Percentiles rank a stretch among this genome's conserved stretches.
phyloP scores from a whole-genome alignment of 2,888 invertebrate species.

The Rhingia rostrata region DNA sequence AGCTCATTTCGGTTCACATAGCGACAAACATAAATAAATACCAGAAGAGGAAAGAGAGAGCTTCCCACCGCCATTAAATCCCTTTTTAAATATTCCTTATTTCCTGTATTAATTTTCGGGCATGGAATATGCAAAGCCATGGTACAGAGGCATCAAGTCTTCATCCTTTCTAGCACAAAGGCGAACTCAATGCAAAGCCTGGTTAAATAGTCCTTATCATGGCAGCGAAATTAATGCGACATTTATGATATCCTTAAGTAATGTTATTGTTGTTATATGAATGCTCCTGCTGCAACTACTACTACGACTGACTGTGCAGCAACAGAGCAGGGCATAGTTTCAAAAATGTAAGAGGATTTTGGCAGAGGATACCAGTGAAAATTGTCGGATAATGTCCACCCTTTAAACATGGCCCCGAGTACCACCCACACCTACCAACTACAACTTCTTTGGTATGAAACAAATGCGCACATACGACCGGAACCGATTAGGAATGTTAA shows the following conservation, averaged over 20 bases:
- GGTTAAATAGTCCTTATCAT: constrained; percentile 59
- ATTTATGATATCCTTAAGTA: constrained; percentile 65
- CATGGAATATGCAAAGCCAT: constrained; percentile 43
- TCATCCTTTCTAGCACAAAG: constrained; percentile 28
- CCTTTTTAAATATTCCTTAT: constrained; percentile 21
- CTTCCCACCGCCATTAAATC: neutral
- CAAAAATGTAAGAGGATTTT: constrained; percentile 63
- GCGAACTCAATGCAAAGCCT: constrained; percentile 37
- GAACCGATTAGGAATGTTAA: constrained; percentile 59
- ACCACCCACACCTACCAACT: neutral
- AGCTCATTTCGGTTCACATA: neutral
- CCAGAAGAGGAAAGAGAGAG: neutral
- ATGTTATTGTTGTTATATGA: constrained; percentile 49
- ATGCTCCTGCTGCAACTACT: neutral
- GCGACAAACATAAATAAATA: neutral
- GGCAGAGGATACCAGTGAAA: constrained; percentile 46
- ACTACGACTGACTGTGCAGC: neutral
- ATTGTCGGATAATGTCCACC: constrained; percentile 39
- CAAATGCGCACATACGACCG: constrained; percentile 60
- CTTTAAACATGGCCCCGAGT: neutral
- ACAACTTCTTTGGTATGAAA: constrained; percentile 27
- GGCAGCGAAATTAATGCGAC: constrained; percentile 60
- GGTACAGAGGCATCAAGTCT: constrained; percentile 5
- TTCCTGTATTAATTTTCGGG: constrained; percentile 12
- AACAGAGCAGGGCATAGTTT: constrained; percentile 19